Evolutionary conservation across 1,140 invertebrate genomes (phyloP).

Genomic region (Drosophila orosa): DNA sequence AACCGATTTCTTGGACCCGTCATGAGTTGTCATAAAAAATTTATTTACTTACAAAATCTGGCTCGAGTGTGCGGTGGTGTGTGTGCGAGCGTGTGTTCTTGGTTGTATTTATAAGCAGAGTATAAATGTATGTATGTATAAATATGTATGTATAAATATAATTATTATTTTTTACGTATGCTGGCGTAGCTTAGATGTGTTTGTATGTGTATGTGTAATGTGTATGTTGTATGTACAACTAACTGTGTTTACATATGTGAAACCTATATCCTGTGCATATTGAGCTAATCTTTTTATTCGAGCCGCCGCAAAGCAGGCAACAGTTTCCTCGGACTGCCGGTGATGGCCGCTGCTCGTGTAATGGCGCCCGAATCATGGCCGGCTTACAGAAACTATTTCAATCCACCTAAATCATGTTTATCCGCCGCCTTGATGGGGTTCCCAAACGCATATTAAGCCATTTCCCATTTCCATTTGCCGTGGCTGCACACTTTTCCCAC

Average conservation of each 20-base stretch:
- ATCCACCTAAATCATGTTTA: constrained; percentile 83
- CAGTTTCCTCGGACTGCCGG: constrained; percentile 50
- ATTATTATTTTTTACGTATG: constrained; percentile 46
- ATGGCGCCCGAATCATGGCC: constrained; percentile 44
- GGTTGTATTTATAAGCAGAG: constrained; percentile 50
- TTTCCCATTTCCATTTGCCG: constrained; percentile 58
- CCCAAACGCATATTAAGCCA: constrained; percentile 73
- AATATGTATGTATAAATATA: constrained; percentile 29
- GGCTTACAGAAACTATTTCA: constrained; percentile 69
- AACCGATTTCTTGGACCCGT: constrained; percentile 47
- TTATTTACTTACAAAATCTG: constrained; percentile 74
- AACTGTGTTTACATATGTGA: constrained; percentile 46
- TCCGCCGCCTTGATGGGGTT: constrained; percentile 68
- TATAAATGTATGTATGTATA: constrained; percentile 36
- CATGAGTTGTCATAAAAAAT: constrained; percentile 68
- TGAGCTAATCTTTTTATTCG: constrained; percentile 48
- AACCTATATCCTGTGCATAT: constrained; percentile 35
- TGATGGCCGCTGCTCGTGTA: constrained; percentile 37
- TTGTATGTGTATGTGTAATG: constrained; percentile 14
- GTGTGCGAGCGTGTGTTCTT: constrained; percentile 17
- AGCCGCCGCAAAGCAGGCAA: constrained; percentile 61
- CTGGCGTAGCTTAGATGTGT: constrained; percentile 10
- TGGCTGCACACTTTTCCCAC: constrained; percentile 18
- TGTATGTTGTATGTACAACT: constrained; percentile 53
- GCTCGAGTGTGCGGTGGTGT: constrained; percentile 24